phyloP scores from a whole-genome alignment of 2,797 vertebrate genomes.

The Trachurus trachurus region DNA sequence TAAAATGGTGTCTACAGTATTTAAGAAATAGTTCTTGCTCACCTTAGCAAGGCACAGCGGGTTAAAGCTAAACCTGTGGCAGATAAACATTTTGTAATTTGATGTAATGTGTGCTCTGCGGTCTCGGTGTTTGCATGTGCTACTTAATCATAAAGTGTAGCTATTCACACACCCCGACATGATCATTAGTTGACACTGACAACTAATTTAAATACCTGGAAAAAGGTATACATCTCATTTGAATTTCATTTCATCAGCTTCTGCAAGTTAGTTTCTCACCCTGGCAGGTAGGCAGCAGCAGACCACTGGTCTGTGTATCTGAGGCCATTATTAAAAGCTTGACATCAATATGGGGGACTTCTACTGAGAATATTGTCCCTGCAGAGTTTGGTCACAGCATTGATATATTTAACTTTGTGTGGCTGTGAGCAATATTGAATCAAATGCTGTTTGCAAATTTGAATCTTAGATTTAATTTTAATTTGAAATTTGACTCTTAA shows the following conservation, averaged over 20 bases:
- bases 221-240: constrained; percentile 55
- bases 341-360: constrained; percentile 13
- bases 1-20: not conserved
- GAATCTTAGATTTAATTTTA: not conserved
- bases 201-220: constrained; percentile 36
- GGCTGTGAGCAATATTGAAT: not conserved
- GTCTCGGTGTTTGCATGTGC: constrained; percentile 23
- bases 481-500: no score
- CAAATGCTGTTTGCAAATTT: not conserved
- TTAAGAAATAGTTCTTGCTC: not conserved
- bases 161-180: not conserved
- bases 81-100: constrained; percentile 7
- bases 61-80: not conserved
- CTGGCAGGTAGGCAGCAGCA: constrained; percentile 36
- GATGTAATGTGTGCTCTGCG: constrained; percentile 6
- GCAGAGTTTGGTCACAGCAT: not conserved
- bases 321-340: constrained; percentile 24
- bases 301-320: constrained; percentile 5
- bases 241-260: constrained; percentile 32
- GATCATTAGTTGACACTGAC: constrained; percentile 47
- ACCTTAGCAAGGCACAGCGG: not conserved
- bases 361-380: not conserved
- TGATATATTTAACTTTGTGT: constrained; percentile 11
- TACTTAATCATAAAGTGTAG: constrained; percentile 28
- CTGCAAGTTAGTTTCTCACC: constrained; percentile 37